Evolutionary conservation across 2,888 invertebrate genomes (phyloP), one percentile per base, ranked within the genome.

Genomic region (Agonopterix arenella): DNA sequence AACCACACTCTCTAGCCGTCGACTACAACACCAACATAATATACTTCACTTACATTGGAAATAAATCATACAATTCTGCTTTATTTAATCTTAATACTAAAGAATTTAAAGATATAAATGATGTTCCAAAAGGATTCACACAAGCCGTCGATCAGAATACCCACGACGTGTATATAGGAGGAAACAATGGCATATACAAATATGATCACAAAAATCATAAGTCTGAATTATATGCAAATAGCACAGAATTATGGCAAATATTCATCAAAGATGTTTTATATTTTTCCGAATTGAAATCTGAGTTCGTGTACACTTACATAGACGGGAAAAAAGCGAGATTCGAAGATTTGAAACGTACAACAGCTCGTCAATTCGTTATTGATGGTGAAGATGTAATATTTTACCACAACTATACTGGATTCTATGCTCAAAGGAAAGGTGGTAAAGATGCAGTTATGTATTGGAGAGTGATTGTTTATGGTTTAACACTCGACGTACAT

Each of bases 151-250:
- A 85, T 51, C 68, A 70, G 40, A 59, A 61, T 16, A 72, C 66
- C 4, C 71, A 80, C 10, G 69, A 70, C 1, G 65, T 78, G 1
- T 85, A 80, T 36, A 76, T 85, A 13, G 85, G 84, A 13, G 76
- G 76, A 0, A 71, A 70, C n/a, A 64, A 80, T 37, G 84, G 85
- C 0, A 68, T 85, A 13, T 84, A 18, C 18, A 18, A 18, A 18
- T 18, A 18, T 18, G 18, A 18, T 18, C 18, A 18, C 4, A 18
- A 18, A 8, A 64, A 56, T 0, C 72, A 84, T 51, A 69, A 67
- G 58, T 71, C 73, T 8, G 72, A 75, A 54, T 57, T 70, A 0
- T 48, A 73, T 8, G 74, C n/a, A n/a, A n/a, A n/a, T 66, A 2
- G 73, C 62, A 13, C 68, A 60, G 45, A 76, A 64, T 2, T 61